Evolutionary conservation across 2,797 vertebrate genomes (phyloP).

Genomic region (Neosilurus mollespiculum): DNA sequence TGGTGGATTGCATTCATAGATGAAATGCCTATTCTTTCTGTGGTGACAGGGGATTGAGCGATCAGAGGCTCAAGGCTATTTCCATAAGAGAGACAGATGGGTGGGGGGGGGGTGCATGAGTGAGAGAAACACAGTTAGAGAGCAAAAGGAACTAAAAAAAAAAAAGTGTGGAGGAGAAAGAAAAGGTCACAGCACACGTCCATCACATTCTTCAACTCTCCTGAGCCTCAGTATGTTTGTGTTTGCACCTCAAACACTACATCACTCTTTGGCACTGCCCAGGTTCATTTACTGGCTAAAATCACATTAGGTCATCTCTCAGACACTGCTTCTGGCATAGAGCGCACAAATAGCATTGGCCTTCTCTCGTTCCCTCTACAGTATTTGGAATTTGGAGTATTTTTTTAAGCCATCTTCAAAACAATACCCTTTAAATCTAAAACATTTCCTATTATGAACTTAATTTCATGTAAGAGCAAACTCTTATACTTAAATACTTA

Average conservation of each 20-base stretch:
- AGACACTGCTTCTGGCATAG: constrained; percentile 26
- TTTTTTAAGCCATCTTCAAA: constrained; percentile 38
- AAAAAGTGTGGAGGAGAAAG: not conserved
- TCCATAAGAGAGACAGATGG: constrained; percentile 29
- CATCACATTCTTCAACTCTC: constrained; percentile 25
- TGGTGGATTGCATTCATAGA: constrained; percentile 45
- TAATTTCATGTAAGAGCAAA: constrained; percentile 37
- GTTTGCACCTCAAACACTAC: constrained; percentile 45
- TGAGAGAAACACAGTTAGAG: not conserved
- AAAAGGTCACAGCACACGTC: constrained; percentile 54
- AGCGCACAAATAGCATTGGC: not conserved
- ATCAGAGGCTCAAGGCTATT: constrained; percentile 51
- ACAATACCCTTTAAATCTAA: constrained; percentile 13
- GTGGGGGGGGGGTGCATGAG: not conserved
- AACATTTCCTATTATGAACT: constrained; percentile 13
- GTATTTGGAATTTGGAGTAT: not conserved
- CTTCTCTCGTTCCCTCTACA: not conserved
- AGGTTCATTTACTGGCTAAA: constrained; percentile 51
- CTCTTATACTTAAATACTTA: not conserved
- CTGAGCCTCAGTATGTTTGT: constrained; percentile 39
- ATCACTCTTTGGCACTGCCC: constrained; percentile 39
- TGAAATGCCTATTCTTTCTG: constrained; percentile 46
- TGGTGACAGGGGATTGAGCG: constrained; percentile 51
- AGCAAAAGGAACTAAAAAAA: not conserved
- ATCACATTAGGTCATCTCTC: constrained; percentile 45